Conservation (phyloP, 2,113 vertebrate genomes). For the Hemiscyllium ocellatum region DNA sequence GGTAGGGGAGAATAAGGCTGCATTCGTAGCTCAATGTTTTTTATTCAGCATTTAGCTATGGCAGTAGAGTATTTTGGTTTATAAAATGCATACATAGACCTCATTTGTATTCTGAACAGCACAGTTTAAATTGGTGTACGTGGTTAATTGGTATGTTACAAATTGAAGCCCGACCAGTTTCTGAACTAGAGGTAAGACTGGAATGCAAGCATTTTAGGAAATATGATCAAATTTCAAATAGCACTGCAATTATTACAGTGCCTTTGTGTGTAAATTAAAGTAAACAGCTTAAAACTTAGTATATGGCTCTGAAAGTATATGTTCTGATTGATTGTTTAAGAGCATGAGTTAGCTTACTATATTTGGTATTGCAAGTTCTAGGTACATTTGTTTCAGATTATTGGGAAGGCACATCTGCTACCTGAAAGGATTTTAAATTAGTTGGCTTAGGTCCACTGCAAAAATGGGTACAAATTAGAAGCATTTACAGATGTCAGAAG, state of each 20-base stretch:
- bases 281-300: not conserved
- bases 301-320: not conserved
- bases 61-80: not conserved
- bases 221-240: not conserved
- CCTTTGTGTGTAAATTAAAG: not conserved
- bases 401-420: not conserved
- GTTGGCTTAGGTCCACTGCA: not conserved
- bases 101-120: not conserved
- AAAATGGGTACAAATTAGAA: not conserved
- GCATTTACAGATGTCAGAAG: not conserved
- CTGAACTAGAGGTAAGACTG: not conserved
- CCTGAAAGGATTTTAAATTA: not conserved
- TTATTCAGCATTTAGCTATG: not conserved
- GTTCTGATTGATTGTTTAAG: not conserved
- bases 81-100: not conserved
- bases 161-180: not conserved
- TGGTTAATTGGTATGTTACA: not conserved
- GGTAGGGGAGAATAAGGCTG: not conserved
- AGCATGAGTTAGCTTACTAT: not conserved
- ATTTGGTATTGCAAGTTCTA: not conserved
- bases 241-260: not conserved
- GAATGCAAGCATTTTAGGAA: not conserved
- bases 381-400: not conserved
- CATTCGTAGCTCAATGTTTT: not conserved
- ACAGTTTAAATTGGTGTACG: not conserved